These are phyloP conservation scores for Pantherophis alleghaniensis DNA, from an alignment of 2,797 vertebrate genomes.

Conservation along the genomic window DNA sequence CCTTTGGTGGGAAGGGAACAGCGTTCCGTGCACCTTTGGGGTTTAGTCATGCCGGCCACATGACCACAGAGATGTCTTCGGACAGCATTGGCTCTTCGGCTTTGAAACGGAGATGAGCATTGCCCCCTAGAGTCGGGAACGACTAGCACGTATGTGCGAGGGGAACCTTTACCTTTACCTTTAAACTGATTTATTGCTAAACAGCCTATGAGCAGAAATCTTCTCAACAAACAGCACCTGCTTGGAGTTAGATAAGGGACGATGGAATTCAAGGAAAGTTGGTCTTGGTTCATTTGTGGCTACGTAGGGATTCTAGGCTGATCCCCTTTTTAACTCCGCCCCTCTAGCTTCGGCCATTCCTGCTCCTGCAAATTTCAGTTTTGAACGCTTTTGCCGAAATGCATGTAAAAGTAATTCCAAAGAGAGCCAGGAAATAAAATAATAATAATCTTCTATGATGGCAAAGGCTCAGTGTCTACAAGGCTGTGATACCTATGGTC, in stretches of 20 bases:
- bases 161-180: too few species aligned
- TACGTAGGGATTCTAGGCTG: not conserved
- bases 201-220: not conserved
- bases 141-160: too few species aligned
- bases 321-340: not conserved
- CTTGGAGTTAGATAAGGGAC: not conserved
- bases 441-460: not conserved
- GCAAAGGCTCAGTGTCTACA: not conserved
- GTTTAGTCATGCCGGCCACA: too few species aligned
- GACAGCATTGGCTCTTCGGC: too few species aligned
- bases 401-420: not conserved
- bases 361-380: not conserved
- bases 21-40: too few species aligned
- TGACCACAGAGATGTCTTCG: too few species aligned
- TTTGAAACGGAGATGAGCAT: too few species aligned
- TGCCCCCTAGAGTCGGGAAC: too few species aligned
- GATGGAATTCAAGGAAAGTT: not conserved
- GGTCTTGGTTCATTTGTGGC: not conserved
- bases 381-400: not conserved
- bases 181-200: not conserved
- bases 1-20: too few species aligned
- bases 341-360: too few species aligned
- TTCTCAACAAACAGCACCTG: not conserved
- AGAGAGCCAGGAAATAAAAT: not conserved
- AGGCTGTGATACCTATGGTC: not conserved